These are phyloP conservation scores for Drepana falcataria DNA, from an alignment of 2,888 invertebrate genomes.

Conservation along the genomic window DNA sequence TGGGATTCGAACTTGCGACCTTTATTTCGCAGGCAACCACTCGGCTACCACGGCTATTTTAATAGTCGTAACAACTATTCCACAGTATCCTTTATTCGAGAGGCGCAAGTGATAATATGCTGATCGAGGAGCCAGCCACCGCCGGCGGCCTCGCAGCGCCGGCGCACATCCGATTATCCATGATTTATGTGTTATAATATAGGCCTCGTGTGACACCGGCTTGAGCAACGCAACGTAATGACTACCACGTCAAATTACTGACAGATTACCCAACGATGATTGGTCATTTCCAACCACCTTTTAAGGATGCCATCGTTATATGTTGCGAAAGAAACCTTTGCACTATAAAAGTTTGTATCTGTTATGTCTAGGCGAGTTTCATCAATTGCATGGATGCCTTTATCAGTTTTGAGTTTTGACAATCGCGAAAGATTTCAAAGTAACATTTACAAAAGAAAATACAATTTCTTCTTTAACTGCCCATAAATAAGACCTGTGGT, in stretches of 20 bases:
- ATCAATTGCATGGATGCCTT: too few species aligned
- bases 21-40: too few species aligned
- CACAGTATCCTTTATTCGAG: slow-evolving; percentile 20
- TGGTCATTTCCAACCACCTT: neutral
- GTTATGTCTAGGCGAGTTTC: too few species aligned
- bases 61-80: neutral
- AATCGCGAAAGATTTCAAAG: too few species aligned
- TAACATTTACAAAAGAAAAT: too few species aligned
- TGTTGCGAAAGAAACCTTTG: neutral
- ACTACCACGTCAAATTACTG: neutral
- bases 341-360: too few species aligned
- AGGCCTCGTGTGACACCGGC: slow-evolving; percentile 23
- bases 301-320: neutral
- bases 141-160: slow-evolving; percentile 37
- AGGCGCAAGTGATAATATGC: slow-evolving; percentile 64
- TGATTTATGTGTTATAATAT: slow-evolving; percentile 42
- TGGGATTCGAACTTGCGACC: too few species aligned
- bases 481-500: too few species aligned
- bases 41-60: too few species aligned
- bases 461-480: too few species aligned
- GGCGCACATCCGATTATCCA: slow-evolving; percentile 28
- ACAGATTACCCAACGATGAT: neutral
- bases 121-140: slow-evolving; percentile 47
- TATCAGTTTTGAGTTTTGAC: too few species aligned
- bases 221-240: neutral